Evolutionary conservation across 2,113 vertebrate genomes (phyloP), one percentile per base, ranked within the genome.

Genomic region (Nesospiza acunhae): DNA sequence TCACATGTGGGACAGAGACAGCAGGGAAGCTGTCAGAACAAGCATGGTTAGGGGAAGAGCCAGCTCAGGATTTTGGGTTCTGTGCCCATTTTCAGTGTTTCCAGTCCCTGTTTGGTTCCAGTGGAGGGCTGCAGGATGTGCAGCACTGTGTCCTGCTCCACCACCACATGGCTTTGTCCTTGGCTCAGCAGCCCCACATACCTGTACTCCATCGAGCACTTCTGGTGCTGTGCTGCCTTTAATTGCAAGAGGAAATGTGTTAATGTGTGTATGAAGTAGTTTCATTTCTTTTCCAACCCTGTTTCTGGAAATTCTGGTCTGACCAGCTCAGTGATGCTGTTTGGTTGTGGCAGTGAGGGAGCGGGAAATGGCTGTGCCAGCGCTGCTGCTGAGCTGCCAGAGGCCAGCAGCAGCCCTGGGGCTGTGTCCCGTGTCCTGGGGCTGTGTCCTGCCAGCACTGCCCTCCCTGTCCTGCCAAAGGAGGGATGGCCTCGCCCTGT

Each of bases 261-360:
- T 80, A 12, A 42, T 85, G 28, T 44, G 47, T 44, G 47, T 74
- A 50, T 85, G 66, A 85, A 87, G 76, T n/a, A 27, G 62, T 84
- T 94, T 46, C 27, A 8, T 77, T 91, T 89, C 84, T 78, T 47
- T 87, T 85, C 62, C 62, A 79, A 4, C 15, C 5, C 9, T 8
- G 7, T 76, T 91, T 69, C 82, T 96, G 87, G 95, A 80, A 93
- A 81, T 96, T 95, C 93, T 21, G 2, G 90, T 93, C 87, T 13
- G 67, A 69, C 75, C 82, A 69, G 91, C 21, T 68, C 63, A 2
- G 89, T 6, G 39, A 4, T 13, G 46, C 80, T 2, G 30, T 19
- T 62, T 52, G 0, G 49, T 14, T 79, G 37, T 91, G 84, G 82
- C 91, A 68, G 53, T 82, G 84, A 78, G 73, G 59, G 91, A 16